Percentiles rank a stretch among this genome's conserved stretches.
Conservation (phyloP, 2,797 vertebrate genomes). For the Cheirogaleus major region DNA sequence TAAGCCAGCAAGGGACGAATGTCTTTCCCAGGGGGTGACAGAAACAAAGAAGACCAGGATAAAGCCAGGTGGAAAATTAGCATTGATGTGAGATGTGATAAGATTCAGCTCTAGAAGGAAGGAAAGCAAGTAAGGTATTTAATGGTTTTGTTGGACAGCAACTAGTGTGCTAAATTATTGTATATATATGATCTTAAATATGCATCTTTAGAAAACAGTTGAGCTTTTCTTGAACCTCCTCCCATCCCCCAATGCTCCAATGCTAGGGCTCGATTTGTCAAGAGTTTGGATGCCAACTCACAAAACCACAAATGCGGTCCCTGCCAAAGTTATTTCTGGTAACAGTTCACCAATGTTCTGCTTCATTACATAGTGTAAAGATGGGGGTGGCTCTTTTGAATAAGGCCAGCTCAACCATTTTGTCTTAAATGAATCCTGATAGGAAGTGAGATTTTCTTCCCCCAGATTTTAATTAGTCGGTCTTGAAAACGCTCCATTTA, state of each 20-base stretch:
- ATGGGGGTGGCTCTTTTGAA: constrained; percentile 52
- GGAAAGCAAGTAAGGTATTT: neutral
- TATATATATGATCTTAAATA: neutral
- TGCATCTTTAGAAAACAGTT: neutral
- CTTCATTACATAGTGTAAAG: neutral
- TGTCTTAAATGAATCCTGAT: constrained; percentile 56
- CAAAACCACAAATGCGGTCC: neutral
- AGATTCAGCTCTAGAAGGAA: neutral
- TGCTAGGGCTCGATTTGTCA: neutral
- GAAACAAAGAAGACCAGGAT: neutral
- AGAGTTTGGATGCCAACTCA: neutral
- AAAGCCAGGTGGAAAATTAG: constrained; percentile 58
- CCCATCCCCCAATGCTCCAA: neutral
- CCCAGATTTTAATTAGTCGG: constrained; percentile 69
- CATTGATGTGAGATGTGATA: neutral
- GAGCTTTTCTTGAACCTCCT: neutral
- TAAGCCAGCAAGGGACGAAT: constrained; percentile 1
- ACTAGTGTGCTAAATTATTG: neutral
- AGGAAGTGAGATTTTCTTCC: constrained; percentile 47
- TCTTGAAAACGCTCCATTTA: constrained; percentile 56
- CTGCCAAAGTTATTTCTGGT: neutral
- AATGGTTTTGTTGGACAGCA: neutral
- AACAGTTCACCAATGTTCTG: constrained; percentile 4
- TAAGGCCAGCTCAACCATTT: constrained; percentile 34
- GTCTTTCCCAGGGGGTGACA: constrained; percentile 46